These are phyloP conservation scores for Antennarius striatus DNA, from an alignment of 2,113 vertebrate species.

Conservation along the genomic window DNA sequence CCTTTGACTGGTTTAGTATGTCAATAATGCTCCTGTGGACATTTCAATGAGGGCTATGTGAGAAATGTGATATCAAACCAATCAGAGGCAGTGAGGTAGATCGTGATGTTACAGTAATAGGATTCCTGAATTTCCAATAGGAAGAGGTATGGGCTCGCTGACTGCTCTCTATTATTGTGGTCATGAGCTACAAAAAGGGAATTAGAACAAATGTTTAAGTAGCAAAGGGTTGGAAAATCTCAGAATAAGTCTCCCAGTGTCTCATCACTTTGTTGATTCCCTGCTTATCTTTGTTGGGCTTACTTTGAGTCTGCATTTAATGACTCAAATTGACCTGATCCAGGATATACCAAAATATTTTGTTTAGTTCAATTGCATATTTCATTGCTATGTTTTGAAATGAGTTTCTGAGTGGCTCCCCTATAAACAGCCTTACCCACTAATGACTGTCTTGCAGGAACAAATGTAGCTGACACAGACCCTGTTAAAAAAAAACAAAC, in stretches of 20 bases:
- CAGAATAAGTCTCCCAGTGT: not conserved
- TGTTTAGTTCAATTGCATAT: slow-evolving; percentile 29
- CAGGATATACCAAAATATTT: slow-evolving; percentile 13
- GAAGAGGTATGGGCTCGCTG: too few relatives aligned
- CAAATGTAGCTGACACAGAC: slow-evolving; percentile 57
- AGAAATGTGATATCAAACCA: too few relatives aligned
- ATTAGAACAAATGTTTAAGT: not conserved
- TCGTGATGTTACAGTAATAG: too few relatives aligned
- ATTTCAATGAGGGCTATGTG: too few relatives aligned
- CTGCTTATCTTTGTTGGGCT: slow-evolving; percentile 12
- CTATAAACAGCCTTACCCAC: slow-evolving; percentile 49
- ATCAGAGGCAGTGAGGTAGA: too few relatives aligned
- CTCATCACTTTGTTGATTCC: slow-evolving; percentile 4
- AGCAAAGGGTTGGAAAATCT: slow-evolving; percentile 13
- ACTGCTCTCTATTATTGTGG: too few relatives aligned
- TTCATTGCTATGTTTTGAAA: slow-evolving; percentile 41
- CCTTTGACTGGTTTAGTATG: too few relatives aligned
- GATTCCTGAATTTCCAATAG: too few relatives aligned
- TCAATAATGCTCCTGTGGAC: too few relatives aligned
- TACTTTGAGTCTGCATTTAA: slow-evolving; percentile 13
- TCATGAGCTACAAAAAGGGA: too few relatives aligned
- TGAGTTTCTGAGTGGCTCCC: slow-evolving; percentile 36
- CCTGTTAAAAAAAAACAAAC: slow-evolving; percentile 45
- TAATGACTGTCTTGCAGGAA: slow-evolving; percentile 68
- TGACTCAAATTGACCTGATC: slow-evolving; percentile 33